Evolutionary conservation across 2,888 invertebrate genomes (phyloP), one percentile per base, ranked within the genome.

Genomic region (Hypolimnas misippus): DNA sequence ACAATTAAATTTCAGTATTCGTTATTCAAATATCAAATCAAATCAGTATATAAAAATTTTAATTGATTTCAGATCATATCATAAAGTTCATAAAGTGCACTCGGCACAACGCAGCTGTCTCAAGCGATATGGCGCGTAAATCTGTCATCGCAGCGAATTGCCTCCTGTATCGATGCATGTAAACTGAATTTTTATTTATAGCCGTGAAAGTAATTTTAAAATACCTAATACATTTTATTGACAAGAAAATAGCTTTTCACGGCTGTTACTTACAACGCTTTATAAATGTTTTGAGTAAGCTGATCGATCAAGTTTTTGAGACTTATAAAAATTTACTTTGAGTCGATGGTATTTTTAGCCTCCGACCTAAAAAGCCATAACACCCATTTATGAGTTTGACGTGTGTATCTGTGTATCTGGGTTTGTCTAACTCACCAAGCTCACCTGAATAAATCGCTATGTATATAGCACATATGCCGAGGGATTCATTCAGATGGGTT

Each of bases 61-160:
- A 75, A 77, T 75, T 75, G 76, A 68, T 74, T 74, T 72, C 67
- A 72, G 74, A 77, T 78, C 75, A 76, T 79, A 78, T 68, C 67
- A n/a, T n/a, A n/a, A n/a, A n/a, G 70, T 70, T 73, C 74, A 72
- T 79, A 76, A 79, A 83, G 70, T 73, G 71, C 65, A 67, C 52
- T 57, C 67, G 66, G 63, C 66, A 70, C 59, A 70, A 71, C 71
- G 66, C 81, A 78, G 78, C 81, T 80, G 80, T 70, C 71, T 68
- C 68, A 38, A 57, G 52, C 75, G 73, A 75, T 78, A 73, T 69
- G 70, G 70, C 67, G 70, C 67, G 72, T 81, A 80, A 79, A 80
- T 78, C 75, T 75, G 73, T 71, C 75, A 70, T 67, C 69, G 59
- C 59, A 59, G 67, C 58, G 66, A 68, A 72, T 70, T 66, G 69